phyloP scores from a whole-genome alignment of 2,888 invertebrate species.

The Cataglyphis cursor region DNA sequence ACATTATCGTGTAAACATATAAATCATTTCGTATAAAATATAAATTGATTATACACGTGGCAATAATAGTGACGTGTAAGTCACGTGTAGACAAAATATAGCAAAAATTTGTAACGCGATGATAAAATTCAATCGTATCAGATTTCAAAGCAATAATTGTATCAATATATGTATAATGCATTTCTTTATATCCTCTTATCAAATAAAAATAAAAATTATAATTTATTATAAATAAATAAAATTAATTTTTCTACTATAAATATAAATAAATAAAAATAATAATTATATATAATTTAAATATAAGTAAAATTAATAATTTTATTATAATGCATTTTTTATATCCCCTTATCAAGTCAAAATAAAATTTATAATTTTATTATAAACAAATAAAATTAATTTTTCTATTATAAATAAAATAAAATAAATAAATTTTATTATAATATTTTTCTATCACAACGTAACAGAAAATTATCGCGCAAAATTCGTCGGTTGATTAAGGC shows the following conservation, averaged over 20 bases:
- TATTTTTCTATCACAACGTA: too few species aligned
- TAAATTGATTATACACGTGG: not conserved
- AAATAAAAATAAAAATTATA: not conserved
- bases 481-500: not conserved
- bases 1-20: not conserved
- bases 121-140: not conserved
- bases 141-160: constrained; percentile 1
- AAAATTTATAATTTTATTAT: too few species aligned
- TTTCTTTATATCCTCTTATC: not conserved
- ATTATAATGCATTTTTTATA: too few species aligned
- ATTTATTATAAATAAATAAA: too few species aligned
- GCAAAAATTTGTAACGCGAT: not conserved
- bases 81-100: not conserved
- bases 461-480: not conserved
- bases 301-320: too few species aligned
- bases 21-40: constrained; percentile 25
- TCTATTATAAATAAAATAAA: too few species aligned
- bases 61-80: not conserved
- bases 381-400: too few species aligned
- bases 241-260: too few species aligned
- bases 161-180: not conserved
- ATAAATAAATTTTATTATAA: too few species aligned
- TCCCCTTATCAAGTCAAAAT: too few species aligned
- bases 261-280: too few species aligned
- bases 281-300: too few species aligned